Percentiles rank a stretch among this genome's conserved stretches.
Evolutionary conservation across 2,888 invertebrate species (phyloP).

Genomic region (Lissocephala sabroskyi): DNA sequence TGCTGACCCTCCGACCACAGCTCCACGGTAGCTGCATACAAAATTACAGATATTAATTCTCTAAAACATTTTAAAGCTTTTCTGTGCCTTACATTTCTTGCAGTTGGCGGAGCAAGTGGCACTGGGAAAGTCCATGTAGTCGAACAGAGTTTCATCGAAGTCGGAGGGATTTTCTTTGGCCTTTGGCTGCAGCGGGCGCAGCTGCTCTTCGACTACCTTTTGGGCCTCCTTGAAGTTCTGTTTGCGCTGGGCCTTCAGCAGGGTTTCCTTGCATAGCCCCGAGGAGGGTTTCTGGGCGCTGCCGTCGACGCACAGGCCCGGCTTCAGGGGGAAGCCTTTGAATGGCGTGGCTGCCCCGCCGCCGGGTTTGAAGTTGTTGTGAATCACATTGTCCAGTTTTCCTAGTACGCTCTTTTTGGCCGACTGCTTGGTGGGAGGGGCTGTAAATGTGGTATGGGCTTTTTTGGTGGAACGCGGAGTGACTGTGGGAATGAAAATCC

Average conservation of each 20-base stretch:
- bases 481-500: conserved; percentile 10
- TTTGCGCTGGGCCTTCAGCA: conserved; percentile 19
- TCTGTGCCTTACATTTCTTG: conserved; percentile 19
- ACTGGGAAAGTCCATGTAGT: conserved; percentile 29
- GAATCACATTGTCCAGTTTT: conserved; percentile 24
- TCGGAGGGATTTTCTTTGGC: conserved; percentile 8
- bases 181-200: not conserved
- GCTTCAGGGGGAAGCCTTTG: conserved; percentile 4
- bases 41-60: not conserved
- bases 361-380: conserved; percentile 2
- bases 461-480: conserved; percentile 20
- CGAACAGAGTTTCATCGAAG: conserved; percentile 11
- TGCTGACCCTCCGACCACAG: not conserved
- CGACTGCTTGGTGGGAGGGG: conserved; percentile 1
- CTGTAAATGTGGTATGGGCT: no score
- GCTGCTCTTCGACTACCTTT: not conserved
- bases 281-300: no score
- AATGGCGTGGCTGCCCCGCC: conserved; percentile 13
- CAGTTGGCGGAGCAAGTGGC: conserved; percentile 20
- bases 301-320: not conserved
- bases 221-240: not conserved
- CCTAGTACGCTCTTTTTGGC: conserved; percentile 21
- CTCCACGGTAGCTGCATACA: not conserved
- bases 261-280: conserved; percentile 29
- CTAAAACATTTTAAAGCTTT: not conserved